phyloP scores from a whole-genome alignment of 2,113 vertebrate genomes.

The Tragelaphus strepsiceros region DNA sequence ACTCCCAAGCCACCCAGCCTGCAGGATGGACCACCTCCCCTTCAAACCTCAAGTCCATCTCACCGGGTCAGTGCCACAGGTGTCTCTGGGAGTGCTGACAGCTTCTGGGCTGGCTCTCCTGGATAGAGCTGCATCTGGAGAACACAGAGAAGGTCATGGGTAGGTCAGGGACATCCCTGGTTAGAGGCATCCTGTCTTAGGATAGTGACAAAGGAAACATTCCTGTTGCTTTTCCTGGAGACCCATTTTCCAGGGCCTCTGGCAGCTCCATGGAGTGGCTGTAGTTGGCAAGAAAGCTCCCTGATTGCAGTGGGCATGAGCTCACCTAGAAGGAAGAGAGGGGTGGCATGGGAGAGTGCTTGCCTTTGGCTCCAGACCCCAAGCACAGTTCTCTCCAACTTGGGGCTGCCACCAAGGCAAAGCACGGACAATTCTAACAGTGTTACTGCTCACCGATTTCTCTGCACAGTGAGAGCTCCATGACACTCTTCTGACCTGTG shows the following conservation, averaged over 20 bases:
- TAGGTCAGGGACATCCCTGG: not conserved
- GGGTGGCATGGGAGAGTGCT: not conserved
- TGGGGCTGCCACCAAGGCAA: not conserved
- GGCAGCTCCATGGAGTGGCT: not conserved
- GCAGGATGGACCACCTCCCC: not conserved
- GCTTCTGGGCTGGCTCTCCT: constrained; percentile 19
- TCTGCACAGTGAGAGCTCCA: no score
- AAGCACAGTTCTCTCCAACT: not conserved
- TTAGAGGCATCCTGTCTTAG: not conserved
- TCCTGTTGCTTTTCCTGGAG: not conserved
- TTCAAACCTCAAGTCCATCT: constrained; percentile 22
- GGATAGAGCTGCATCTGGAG: not conserved
- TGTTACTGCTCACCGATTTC: not conserved
- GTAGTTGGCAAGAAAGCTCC: not conserved
- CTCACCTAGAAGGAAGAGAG: not conserved
- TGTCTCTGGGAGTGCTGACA: not conserved
- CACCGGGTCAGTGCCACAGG: not conserved
- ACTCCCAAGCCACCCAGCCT: not conserved
- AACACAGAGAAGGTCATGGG: constrained; percentile 1
- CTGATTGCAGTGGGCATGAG: not conserved
- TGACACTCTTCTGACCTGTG: not conserved
- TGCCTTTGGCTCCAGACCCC: not conserved
- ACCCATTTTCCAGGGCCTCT: not conserved
- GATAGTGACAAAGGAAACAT: not conserved
- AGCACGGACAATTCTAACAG: not conserved